Conservation (phyloP, 2,888 invertebrate species). For the Clepsis dumicolana region DNA sequence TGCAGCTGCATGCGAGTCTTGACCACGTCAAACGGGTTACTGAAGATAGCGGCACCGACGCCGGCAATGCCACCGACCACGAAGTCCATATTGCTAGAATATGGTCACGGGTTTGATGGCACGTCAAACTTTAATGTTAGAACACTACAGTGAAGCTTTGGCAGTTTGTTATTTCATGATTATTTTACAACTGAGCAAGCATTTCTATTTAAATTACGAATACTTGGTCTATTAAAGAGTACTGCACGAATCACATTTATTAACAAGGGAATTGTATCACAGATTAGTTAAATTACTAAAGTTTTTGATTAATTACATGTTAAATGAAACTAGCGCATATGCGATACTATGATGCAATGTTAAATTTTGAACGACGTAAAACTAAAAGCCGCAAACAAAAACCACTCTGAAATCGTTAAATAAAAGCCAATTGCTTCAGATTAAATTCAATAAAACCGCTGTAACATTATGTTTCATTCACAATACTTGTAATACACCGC, state of each 20-base stretch:
- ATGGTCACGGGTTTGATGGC: constrained; percentile 37
- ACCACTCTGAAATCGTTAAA: not conserved
- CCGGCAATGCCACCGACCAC: constrained; percentile 91
- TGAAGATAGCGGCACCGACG: constrained; percentile 92
- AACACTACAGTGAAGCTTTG: not conserved
- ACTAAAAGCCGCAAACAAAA: not conserved
- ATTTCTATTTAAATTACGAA: not conserved
- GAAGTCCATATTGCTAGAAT: constrained; percentile 88
- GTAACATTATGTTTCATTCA: constrained; percentile 5
- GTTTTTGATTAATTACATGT: not conserved
- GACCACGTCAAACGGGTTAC: constrained; percentile 95
- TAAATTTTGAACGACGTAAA: not conserved
- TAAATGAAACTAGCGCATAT: not conserved
- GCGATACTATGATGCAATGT: not conserved
- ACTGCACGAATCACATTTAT: not conserved
- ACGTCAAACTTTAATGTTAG: constrained; percentile 18
- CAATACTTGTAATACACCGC: constrained; percentile 12
- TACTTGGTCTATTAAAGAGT: not conserved
- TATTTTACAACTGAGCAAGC: not conserved
- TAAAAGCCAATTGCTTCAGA: not conserved
- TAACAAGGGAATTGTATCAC: not conserved
- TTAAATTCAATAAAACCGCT: not conserved
- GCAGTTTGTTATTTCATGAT: not conserved
- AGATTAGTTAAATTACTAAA: not conserved
- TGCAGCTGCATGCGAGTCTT: constrained; percentile 96